Conservation (phyloP, 2,888 invertebrate species). For the Andrena trimmerana region DNA sequence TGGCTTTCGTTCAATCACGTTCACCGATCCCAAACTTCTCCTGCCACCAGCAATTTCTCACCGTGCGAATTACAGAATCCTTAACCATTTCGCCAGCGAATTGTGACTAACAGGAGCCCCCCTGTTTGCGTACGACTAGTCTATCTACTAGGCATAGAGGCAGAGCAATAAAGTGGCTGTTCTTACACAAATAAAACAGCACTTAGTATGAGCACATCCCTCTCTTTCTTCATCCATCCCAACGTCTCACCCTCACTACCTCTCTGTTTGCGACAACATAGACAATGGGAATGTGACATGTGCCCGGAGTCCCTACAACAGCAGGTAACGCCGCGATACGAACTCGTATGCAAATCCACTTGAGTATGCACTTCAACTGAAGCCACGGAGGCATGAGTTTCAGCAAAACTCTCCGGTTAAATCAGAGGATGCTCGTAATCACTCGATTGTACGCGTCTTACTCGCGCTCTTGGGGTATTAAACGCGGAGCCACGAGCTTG, state of each 20-base stretch:
- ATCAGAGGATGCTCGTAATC: constrained; percentile 71
- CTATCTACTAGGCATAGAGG: constrained; percentile 59
- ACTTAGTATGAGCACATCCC: constrained; percentile 82
- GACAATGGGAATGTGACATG: constrained; percentile 85
- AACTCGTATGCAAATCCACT: constrained; percentile 82
- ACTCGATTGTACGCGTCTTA: constrained; percentile 52
- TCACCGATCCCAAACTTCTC: constrained; percentile 39
- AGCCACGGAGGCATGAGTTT: constrained; percentile 70
- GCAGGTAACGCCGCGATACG: constrained; percentile 76
- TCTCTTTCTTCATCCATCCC: constrained; percentile 26
- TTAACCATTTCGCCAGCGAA: constrained; percentile 60
- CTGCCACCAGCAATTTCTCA: not conserved
- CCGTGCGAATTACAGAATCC: constrained; percentile 52
- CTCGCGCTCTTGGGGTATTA: constrained; percentile 31
- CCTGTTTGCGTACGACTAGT: constrained; percentile 61
- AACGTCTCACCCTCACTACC: constrained; percentile 22
- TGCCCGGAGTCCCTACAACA: constrained; percentile 76
- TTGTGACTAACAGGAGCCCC: constrained; percentile 57
- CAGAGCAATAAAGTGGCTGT: constrained; percentile 80
- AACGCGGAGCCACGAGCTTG: constrained; percentile 9
- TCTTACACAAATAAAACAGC: constrained; percentile 85
- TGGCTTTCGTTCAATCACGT: constrained; percentile 65
- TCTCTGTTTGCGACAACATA: constrained; percentile 78
- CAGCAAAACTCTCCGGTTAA: constrained; percentile 74
- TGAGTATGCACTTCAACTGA: constrained; percentile 75